Conservation (phyloP, 2,113 vertebrate species). For the Myanophis thanlyinensis region DNA sequence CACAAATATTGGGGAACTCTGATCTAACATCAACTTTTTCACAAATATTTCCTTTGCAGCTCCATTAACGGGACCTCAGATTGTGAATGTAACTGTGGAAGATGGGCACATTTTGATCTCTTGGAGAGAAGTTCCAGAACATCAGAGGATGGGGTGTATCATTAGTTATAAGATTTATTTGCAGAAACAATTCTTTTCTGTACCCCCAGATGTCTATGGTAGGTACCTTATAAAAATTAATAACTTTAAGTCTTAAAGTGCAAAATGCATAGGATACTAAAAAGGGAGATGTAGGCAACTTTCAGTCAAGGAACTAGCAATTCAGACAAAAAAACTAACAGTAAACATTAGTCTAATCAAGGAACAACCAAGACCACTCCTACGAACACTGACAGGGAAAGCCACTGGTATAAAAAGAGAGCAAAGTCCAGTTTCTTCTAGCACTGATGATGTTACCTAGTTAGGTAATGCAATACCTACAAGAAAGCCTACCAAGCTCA, state of each 20-base stretch:
- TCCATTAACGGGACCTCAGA: slow-evolving; percentile 59
- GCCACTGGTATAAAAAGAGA: not conserved
- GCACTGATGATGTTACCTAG: not conserved
- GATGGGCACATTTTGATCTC: slow-evolving; percentile 36
- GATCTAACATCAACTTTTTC: not conserved
- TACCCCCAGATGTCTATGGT: slow-evolving; percentile 9
- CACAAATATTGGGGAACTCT: not conserved
- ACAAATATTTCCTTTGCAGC: slow-evolving; percentile 19
- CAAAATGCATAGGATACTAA: not conserved
- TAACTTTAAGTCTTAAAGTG: fast-evolving
- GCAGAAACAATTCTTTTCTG: slow-evolving; percentile 5
- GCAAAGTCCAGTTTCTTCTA: not conserved
- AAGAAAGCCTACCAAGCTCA: not conserved
- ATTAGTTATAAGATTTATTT: slow-evolving; percentile 61
- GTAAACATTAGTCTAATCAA: not conserved
- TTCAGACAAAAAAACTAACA: not conserved
- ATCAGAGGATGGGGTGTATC: slow-evolving; percentile 68
- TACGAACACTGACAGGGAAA: not conserved
- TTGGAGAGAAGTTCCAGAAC: slow-evolving; percentile 59
- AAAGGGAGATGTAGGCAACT: not conserved
- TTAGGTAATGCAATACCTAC: not conserved
- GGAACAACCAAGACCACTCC: not conserved
- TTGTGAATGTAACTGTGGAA: not conserved
- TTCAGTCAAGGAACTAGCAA: not conserved
- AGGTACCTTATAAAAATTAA: not conserved